A percentile compares a stretch with the other conserved stretches of the same genome.
Evolutionary conservation across 2,113 vertebrate genomes (phyloP).

Genomic region (Chamaea fasciata): DNA sequence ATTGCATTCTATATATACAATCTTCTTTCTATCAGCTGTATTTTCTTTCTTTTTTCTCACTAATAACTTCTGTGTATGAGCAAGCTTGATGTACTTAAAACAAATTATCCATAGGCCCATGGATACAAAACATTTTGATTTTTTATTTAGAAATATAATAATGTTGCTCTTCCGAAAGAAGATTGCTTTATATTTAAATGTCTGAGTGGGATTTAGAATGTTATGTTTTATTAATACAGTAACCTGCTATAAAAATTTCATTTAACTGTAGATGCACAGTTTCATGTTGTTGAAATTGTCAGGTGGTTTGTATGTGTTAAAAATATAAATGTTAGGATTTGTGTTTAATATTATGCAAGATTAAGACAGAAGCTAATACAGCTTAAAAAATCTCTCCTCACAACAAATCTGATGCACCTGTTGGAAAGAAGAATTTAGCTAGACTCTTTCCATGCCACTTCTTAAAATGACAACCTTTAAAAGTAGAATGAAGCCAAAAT

Average conservation of each 20-base stretch:
- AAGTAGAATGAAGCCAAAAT: background rate
- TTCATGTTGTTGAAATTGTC: background rate
- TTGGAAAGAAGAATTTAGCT: background rate
- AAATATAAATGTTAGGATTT: background rate
- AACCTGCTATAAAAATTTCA: background rate
- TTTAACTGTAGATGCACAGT: background rate
- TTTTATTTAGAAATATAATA: background rate
- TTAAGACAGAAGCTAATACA: background rate
- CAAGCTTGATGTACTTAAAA: background rate
- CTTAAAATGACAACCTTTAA: background rate
- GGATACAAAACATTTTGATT: background rate
- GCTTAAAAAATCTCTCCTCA: background rate
- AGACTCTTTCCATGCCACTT: background rate
- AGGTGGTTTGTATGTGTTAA: background rate
- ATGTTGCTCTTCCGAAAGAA: background rate
- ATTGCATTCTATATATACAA: background rate
- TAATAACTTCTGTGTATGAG: background rate
- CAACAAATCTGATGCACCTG: background rate
- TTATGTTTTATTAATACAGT: background rate
- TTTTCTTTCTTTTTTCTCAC: background rate
- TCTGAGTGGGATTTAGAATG: background rate
- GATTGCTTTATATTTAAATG: background rate
- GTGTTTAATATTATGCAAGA: background rate
- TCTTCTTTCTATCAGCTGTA: background rate
- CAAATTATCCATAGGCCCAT: background rate